Base-by-base conservation (phyloP, 2,113 vertebrate species). In the Podiceps cristatus region DNA sequence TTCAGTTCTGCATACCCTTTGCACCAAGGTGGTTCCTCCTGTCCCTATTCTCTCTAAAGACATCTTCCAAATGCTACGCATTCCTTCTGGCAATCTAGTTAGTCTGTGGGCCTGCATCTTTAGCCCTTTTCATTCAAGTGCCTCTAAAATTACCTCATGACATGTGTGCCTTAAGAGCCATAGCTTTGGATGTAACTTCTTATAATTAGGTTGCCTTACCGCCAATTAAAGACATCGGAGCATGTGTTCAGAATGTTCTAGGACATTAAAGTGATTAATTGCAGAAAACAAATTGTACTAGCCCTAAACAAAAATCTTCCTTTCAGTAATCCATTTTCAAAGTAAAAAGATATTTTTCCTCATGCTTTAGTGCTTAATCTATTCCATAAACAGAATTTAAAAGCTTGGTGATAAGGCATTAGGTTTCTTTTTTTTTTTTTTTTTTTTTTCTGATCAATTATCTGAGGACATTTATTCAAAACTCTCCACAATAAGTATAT, bases 171-270 rank as follows among this genome's bases (percentile, higher is more conserved):
- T 85, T 45, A 56, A 91, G 13, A 84, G 53, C 22, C 60, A 82
- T 37, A 56, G 49, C 27, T 78, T 72, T 82, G 42, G 33, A 13
- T 68, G 49, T 64, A 62, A 56, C 55, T 64, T 85, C 29, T 35
- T 93, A 18, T 94, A 82, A 82, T 72, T 44, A 91, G 58, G 15
- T 72, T 80, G 45, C 73, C 8, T 72, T 60, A 56, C 24, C 81
- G 40, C 31, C 62, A 87, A n/a, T 93, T 88, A 94, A 58, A 82
- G 80, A 63, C 24, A 64, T 45, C 44, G 78, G 66, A 77, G 52
- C 69, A 76, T 69, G 66, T 75, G 72, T 94, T 96, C 95, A 91
- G 74, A 87, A 82, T 76, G 73, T 96, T 95, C 87, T 60, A 58
- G 85, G 92, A 94, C 69, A 69, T 58, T 85, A 42, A 64, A 63